Conservation (phyloP, 2,797 vertebrate species). For the Ctenosaura bakeri region DNA sequence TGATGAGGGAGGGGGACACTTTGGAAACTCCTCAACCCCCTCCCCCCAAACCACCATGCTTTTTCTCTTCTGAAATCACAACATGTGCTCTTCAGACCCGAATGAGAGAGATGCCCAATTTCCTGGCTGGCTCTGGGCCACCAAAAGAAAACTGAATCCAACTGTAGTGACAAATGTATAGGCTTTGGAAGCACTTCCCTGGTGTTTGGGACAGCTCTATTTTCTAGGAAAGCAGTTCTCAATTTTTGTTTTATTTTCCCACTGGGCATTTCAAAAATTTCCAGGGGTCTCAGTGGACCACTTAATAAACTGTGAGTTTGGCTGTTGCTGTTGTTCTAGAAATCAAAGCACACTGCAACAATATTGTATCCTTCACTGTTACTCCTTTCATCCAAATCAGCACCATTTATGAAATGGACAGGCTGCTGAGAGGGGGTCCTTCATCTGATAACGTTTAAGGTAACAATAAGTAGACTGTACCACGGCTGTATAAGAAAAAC, state of each 20-base stretch:
- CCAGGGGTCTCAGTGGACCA: background rate
- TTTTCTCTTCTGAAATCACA: constrained; percentile 76
- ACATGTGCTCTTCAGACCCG: constrained; percentile 90
- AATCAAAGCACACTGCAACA: background rate
- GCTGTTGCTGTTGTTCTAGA: background rate
- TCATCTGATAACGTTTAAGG: no score
- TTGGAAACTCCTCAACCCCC: constrained; percentile 62
- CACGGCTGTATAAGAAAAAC: no score
- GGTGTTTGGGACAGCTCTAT: constrained; percentile 67
- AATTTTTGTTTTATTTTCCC: no score
- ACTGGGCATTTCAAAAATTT: background rate
- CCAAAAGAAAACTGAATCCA: constrained; percentile 84
- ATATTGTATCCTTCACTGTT: background rate
- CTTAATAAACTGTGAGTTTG: background rate
- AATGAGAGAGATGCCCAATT: constrained; percentile 91
- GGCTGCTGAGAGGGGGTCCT: background rate
- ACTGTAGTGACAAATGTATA: constrained; percentile 35
- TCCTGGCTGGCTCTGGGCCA: constrained; percentile 90
- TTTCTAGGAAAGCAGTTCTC: background rate
- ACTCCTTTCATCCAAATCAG: background rate
- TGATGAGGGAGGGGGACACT: background rate
- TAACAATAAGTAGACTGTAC: no score
- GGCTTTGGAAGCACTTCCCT: constrained; percentile 80
- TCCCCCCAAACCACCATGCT: constrained; percentile 80
- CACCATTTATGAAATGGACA: background rate